Conservation (phyloP, 1,140 invertebrate genomes). For the Telenomus remus region DNA sequence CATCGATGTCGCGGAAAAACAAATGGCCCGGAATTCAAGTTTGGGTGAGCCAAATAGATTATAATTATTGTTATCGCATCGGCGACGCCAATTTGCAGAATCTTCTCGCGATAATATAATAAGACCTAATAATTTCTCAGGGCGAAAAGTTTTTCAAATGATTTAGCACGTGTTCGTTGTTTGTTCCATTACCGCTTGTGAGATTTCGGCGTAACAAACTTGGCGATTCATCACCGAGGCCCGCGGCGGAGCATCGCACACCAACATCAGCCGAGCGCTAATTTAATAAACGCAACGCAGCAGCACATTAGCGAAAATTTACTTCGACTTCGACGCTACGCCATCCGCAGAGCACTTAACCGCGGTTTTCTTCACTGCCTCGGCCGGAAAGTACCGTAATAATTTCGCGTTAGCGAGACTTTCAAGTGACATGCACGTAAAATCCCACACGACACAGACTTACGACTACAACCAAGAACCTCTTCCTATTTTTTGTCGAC, state of each 20-base stretch:
- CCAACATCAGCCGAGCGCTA: constrained; percentile 32
- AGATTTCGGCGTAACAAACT: constrained; percentile 45
- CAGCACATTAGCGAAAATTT: constrained; percentile 60
- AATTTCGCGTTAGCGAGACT: constrained; percentile 61
- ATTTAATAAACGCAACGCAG: constrained; percentile 57
- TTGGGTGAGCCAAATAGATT: not conserved
- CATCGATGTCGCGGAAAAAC: not conserved
- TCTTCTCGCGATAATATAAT: constrained; percentile 30
- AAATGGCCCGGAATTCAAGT: constrained; percentile 16
- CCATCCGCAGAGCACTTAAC: constrained; percentile 60
- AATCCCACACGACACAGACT: constrained; percentile 20
- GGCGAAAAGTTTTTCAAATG: constrained; percentile 44
- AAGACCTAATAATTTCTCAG: constrained; percentile 44
- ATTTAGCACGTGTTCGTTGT: constrained; percentile 56
- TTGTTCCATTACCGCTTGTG: constrained; percentile 49
- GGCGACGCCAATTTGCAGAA: constrained; percentile 28
- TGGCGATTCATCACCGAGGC: constrained; percentile 45
- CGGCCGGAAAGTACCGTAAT: constrained; percentile 62
- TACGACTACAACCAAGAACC: not conserved
- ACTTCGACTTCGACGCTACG: constrained; percentile 51
- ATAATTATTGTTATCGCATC: not conserved
- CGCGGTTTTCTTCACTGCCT: constrained; percentile 57
- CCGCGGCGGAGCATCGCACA: constrained; percentile 12
- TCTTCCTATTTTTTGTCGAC: no score
- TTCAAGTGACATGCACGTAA: constrained; percentile 43